Conservation (phyloP, 2,888 invertebrate genomes). For the Nomada goodeniana region DNA sequence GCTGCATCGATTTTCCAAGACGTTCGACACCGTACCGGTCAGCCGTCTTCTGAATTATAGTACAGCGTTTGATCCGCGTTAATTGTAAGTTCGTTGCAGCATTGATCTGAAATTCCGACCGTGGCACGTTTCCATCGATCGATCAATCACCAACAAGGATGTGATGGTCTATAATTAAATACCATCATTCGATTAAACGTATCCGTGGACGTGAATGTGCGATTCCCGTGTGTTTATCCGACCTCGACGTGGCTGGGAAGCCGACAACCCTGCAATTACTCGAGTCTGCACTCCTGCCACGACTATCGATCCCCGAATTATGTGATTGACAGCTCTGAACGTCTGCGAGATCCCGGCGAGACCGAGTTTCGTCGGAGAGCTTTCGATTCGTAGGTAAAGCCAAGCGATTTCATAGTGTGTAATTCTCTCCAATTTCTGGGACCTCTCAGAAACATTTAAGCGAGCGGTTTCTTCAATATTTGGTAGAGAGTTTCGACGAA, state of each 20-base stretch:
- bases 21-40: neutral
- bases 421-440: neutral
- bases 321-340: conserved; percentile 68
- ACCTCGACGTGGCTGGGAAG: conserved; percentile 33
- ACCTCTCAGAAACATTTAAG: conserved; percentile 17
- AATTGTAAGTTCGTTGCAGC: conserved; percentile 33
- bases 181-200: conserved; percentile 71
- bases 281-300: conserved; percentile 40
- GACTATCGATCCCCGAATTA: conserved; percentile 67
- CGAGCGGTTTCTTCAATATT: conserved; percentile 54
- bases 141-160: conserved; percentile 66
- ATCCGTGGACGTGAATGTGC: conserved; percentile 47
- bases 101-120: conserved; percentile 20
- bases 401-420: conserved; percentile 12
- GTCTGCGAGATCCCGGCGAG: conserved; percentile 47
- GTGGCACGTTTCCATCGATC: conserved; percentile 42
- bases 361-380: conserved; percentile 20
- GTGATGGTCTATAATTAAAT: conserved; percentile 70
- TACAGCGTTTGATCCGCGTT: conserved; percentile 27
- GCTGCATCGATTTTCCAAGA: conserved; percentile 26
- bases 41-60: conserved; percentile 30
- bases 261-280: conserved; percentile 68
- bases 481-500: conserved; percentile 21
- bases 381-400: conserved; percentile 18
- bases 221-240: conserved; percentile 69